Conservation (phyloP, 1,140 invertebrate species). For the Anoplophora glabripennis region DNA sequence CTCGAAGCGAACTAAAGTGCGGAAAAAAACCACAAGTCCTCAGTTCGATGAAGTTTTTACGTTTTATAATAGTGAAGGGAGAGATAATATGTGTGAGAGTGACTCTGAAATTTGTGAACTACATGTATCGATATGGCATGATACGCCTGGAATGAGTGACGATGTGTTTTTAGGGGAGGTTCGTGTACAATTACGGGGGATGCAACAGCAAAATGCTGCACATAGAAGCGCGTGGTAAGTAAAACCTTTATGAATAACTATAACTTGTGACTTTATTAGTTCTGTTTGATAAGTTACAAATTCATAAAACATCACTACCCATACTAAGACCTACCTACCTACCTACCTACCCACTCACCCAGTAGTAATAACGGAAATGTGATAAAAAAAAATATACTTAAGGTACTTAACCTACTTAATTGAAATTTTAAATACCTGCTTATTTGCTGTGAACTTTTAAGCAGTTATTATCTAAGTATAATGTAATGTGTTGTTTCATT, state of each 20-base stretch:
- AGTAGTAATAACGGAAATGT: too few species aligned
- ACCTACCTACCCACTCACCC: too few species aligned
- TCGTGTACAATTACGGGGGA: conserved; percentile 68
- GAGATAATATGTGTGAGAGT: conserved; percentile 47
- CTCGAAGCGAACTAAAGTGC: conserved; percentile 79
- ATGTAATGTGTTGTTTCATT: too few species aligned
- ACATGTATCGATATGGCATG: conserved; percentile 81
- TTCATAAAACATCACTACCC: too few species aligned
- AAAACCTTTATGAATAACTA: not conserved
- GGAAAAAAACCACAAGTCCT: conserved; percentile 85
- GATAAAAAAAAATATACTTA: too few species aligned
- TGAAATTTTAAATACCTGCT: too few species aligned
- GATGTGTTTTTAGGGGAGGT: conserved; percentile 86
- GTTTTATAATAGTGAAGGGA: conserved; percentile 73
- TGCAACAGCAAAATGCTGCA: conserved; percentile 60
- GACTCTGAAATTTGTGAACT: conserved; percentile 68
- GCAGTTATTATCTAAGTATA: too few species aligned
- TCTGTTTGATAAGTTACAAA: too few species aligned
- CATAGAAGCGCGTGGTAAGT: conserved; percentile 60
- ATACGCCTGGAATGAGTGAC: conserved; percentile 69
- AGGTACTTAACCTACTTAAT: too few species aligned
- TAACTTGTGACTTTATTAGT: too few species aligned
- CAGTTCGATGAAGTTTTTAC: conserved; percentile 85
- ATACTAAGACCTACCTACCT: too few species aligned
- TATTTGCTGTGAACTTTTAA: too few species aligned